A percentile compares a stretch with the other conserved stretches of the same genome.
phyloP scores from a whole-genome alignment of 2,888 invertebrate species.

The Anoplius nigerrimus region DNA sequence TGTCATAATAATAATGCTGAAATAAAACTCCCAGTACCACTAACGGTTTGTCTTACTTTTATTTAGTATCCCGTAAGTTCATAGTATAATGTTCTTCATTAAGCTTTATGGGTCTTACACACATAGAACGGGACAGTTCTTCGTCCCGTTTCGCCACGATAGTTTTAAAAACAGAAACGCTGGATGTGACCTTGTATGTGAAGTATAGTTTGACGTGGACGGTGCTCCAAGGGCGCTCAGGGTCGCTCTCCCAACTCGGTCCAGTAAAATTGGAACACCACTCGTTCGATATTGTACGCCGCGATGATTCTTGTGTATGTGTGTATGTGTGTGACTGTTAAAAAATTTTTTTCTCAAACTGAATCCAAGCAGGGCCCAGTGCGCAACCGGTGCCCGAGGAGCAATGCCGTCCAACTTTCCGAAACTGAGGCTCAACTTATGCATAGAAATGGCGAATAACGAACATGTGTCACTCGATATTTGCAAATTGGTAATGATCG shows the following conservation, averaged over 20 bases:
- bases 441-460: slow-evolving; percentile 57
- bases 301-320: no score
- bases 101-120: slow-evolving; percentile 74
- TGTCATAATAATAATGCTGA: no score
- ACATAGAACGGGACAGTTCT: slow-evolving; percentile 70
- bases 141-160: slow-evolving; percentile 66
- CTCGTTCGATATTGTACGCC: no score
- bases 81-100: slow-evolving; percentile 74
- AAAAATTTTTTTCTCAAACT: neutral
- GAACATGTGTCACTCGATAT: slow-evolving; percentile 60
- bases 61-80: slow-evolving; percentile 75
- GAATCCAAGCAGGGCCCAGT: neutral
- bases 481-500: slow-evolving; percentile 60
- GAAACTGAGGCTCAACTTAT: slow-evolving; percentile 50
- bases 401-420: slow-evolving; percentile 32
- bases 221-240: slow-evolving; percentile 31
- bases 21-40: slow-evolving; percentile 1
- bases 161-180: slow-evolving; percentile 65
- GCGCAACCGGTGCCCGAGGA: slow-evolving; percentile 8
- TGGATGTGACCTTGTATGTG: slow-evolving; percentile 45
- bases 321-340: no score
- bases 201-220: slow-evolving; percentile 51
- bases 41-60: slow-evolving; percentile 74
- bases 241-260: no score
- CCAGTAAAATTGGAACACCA: no score